Evolutionary conservation across 2,888 invertebrate species (phyloP).

Genomic region (Pyrgus malvae): DNA sequence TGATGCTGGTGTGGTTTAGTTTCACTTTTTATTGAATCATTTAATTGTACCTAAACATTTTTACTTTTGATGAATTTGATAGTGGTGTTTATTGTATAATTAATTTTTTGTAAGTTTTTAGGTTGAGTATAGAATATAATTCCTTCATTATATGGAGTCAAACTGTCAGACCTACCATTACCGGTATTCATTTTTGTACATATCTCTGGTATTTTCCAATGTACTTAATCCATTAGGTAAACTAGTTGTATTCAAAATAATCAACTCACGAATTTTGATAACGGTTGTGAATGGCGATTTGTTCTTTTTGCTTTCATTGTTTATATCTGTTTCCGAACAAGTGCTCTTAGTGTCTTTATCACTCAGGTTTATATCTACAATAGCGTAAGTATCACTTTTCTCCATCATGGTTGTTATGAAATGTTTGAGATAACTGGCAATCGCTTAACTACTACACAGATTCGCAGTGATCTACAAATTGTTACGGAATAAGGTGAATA

Average conservation of each 20-base stretch:
- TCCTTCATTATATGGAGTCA: too few relatives aligned
- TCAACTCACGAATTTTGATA: slow-evolving; percentile 68
- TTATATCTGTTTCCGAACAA: slow-evolving; percentile 37
- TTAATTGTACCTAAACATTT: too few relatives aligned
- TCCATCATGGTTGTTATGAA: slow-evolving; percentile 48
- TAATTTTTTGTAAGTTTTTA: too few relatives aligned
- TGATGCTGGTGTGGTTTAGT: too few relatives aligned
- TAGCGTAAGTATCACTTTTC: slow-evolving; percentile 61
- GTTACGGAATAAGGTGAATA: background rate
- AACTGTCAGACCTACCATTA: too few relatives aligned
- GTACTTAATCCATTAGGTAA: background rate
- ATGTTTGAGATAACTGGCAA: background rate
- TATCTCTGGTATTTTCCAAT: too few relatives aligned
- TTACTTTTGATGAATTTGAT: too few relatives aligned
- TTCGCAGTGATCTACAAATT: background rate
- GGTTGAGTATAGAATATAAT: too few relatives aligned
- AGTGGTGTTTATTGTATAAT: too few relatives aligned
- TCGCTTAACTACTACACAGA: background rate
- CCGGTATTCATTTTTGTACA: too few relatives aligned
- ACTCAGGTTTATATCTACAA: slow-evolving; percentile 62
- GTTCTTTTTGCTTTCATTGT: slow-evolving; percentile 45
- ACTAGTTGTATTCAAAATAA: slow-evolving; percentile 1
- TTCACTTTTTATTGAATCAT: too few relatives aligned
- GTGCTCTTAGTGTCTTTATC: slow-evolving; percentile 52
- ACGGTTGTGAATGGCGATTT: slow-evolving; percentile 55